phyloP scores from a whole-genome alignment of 2,797 vertebrate species.

The Syndactyla subalaris region DNA sequence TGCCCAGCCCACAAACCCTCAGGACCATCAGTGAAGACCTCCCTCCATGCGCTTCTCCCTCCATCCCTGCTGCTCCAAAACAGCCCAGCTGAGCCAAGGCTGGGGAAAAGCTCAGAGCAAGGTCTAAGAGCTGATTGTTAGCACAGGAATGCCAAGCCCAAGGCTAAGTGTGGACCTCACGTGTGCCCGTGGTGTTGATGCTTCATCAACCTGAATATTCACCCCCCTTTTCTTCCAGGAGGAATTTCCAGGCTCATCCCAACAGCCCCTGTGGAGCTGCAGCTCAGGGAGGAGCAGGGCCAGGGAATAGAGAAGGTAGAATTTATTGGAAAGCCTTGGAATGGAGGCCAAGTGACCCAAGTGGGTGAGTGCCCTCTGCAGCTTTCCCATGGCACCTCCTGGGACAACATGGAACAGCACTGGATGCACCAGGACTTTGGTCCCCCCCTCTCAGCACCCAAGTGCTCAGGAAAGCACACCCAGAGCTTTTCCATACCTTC shows the following conservation, averaged over 20 bases:
- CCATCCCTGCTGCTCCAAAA: no score
- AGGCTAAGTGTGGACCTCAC: neutral
- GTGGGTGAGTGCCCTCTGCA: neutral
- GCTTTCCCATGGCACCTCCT: neutral
- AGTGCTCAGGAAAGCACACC: neutral
- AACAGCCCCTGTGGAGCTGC: rapidly evolving
- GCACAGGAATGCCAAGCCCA: neutral
- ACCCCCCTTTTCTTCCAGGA: neutral
- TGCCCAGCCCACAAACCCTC: neutral
- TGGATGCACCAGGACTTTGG: neutral
- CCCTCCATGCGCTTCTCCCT: no score
- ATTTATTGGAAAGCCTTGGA: neutral
- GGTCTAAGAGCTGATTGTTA: neutral
- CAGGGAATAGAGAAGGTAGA: rapidly evolving
- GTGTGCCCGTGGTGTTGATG: neutral
- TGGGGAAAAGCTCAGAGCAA: neutral
- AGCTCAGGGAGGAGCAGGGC: neutral
- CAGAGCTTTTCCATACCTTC: conserved; percentile 80
- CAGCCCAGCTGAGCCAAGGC: neutral
- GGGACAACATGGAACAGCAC: rapidly evolving
- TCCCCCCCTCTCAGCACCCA: no score
- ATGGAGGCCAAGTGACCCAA: neutral
- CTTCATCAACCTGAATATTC: neutral
- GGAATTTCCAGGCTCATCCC: neutral
- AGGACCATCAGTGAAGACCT: rapidly evolving